Conservation (phyloP, 2,113 vertebrate genomes). For the Onychostruthus taczanowskii region DNA sequence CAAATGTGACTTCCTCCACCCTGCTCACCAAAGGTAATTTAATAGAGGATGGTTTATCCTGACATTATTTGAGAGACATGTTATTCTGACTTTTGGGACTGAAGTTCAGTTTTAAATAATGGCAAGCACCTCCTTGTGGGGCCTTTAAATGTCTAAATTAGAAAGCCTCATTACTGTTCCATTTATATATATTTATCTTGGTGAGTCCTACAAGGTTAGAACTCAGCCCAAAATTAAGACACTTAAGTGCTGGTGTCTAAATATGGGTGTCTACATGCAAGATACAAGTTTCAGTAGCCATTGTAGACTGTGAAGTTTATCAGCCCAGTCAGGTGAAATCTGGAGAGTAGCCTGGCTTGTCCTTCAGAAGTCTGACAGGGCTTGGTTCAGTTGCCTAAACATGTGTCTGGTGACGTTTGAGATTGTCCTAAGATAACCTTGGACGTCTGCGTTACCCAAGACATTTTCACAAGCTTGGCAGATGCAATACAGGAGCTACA, state of each 20-base stretch:
- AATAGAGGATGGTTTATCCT: neutral
- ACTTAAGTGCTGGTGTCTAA: neutral
- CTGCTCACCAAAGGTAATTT: neutral
- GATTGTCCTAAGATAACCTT: neutral
- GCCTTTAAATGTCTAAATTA: neutral
- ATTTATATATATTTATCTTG: neutral
- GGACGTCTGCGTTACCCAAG: neutral
- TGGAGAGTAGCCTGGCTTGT: neutral
- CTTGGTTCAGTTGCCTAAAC: slow-evolving; percentile 3
- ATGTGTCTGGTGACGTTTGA: neutral
- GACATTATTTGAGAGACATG: neutral
- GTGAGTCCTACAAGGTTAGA: neutral
- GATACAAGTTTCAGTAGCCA: neutral
- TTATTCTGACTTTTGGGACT: neutral
- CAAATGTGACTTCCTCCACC: neutral
- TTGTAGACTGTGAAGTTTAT: neutral
- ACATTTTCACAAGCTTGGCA: neutral
- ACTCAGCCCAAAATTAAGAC: neutral
- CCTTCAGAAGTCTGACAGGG: neutral
- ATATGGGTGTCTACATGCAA: neutral
- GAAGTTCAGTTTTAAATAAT: neutral
- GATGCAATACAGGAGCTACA: neutral
- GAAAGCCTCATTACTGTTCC: neutral
- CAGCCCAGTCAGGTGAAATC: neutral
- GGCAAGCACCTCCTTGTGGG: neutral